phyloP scores from a whole-genome alignment of 2,797 vertebrate species.

The Sebastes diaconus region DNA sequence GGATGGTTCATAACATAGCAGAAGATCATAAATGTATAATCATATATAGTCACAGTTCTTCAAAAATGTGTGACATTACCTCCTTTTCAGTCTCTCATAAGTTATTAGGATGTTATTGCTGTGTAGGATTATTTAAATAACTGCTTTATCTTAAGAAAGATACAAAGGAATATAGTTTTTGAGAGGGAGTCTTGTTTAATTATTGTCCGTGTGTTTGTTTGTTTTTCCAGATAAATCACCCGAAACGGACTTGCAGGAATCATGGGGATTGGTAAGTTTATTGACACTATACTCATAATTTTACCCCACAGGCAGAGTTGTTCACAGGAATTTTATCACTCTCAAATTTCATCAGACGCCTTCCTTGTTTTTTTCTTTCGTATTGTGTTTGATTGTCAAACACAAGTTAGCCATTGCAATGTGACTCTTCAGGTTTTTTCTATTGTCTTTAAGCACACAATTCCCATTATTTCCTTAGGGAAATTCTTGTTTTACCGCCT shows the following conservation, averaged over 20 bases:
- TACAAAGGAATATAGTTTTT: background rate
- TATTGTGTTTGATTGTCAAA: background rate
- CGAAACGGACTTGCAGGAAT: conserved; percentile 53
- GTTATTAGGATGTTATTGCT: too few species aligned
- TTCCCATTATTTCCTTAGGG: background rate
- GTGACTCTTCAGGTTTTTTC: conserved; percentile 1
- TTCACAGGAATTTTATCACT: background rate
- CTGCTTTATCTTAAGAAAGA: background rate
- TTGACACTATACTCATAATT: background rate
- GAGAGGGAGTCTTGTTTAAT: background rate
- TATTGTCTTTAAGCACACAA: background rate
- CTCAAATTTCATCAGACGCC: background rate
- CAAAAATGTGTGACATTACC: background rate
- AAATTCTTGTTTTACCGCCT: background rate
- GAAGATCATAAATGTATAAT: too few species aligned
- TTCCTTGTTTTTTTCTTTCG: background rate
- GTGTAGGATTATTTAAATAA: background rate
- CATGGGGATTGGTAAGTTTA: conserved; percentile 77
- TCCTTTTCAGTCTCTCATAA: background rate
- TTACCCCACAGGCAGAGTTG: background rate
- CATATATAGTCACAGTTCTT: background rate
- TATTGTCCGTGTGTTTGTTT: conserved; percentile 25
- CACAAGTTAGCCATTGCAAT: background rate
- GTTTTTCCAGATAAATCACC: conserved; percentile 51
- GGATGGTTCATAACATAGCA: too few species aligned